phyloP scores from a whole-genome alignment of 2,113 vertebrate species.

The Tenebrosternarchus preto region DNA sequence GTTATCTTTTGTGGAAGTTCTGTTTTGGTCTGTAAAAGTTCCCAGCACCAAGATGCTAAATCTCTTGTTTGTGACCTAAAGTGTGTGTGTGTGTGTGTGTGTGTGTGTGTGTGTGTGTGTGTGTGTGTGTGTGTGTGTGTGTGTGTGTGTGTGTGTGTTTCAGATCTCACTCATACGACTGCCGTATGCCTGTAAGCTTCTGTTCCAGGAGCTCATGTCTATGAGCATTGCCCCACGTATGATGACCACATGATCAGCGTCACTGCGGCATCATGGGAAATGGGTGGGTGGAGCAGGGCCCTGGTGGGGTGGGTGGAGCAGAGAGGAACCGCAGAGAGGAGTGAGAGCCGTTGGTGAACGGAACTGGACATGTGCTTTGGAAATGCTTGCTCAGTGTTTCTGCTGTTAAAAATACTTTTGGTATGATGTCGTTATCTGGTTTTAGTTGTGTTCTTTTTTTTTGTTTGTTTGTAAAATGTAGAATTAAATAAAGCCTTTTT shows the following conservation, averaged over 20 bases:
- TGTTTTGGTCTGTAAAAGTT: no score
- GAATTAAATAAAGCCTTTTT: conserved; percentile 46
- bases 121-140: not conserved
- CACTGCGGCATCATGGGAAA: not conserved
- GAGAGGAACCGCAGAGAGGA: not conserved
- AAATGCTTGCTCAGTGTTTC: not conserved
- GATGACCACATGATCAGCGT: conserved; percentile 78
- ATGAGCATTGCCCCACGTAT: conserved; percentile 99
- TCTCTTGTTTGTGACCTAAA: no score
- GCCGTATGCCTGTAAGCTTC: conserved; percentile 96
- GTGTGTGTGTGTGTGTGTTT: conserved; percentile 43
- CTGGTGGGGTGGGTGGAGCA: not conserved
- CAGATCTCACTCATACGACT: conserved; percentile 96
- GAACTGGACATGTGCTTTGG: conserved; percentile 9
- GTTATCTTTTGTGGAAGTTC: no score
- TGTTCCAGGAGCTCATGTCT: conserved; percentile 98
- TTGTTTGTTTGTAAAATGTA: conserved; percentile 9
- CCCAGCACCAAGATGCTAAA: no score
- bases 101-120: no score
- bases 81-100: no score
- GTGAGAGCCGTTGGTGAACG: not conserved
- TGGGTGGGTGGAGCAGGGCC: not conserved
- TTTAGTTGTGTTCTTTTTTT: not conserved
- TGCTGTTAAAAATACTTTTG: conserved; percentile 5
- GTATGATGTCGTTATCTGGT: not conserved